Conservation (phyloP, 1,140 invertebrate species). For the Drosophila hydei region DNA sequence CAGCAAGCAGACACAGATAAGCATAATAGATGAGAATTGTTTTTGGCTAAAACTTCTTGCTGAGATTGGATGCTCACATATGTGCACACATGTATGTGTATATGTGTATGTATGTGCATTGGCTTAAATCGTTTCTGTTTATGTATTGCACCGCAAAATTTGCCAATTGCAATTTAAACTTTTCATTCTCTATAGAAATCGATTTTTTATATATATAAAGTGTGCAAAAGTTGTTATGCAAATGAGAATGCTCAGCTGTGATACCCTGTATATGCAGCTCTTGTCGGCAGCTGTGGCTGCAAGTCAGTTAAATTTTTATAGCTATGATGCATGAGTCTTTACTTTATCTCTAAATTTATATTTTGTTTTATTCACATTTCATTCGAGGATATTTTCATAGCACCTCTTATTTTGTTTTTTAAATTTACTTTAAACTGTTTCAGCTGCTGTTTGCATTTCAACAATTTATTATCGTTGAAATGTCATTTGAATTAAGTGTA, state of each 20-base stretch:
- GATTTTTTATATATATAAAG: conserved; percentile 22
- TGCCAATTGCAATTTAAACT: conserved; percentile 33
- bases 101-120: not conserved
- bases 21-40: conserved; percentile 27
- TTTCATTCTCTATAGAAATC: conserved; percentile 18
- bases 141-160: conserved; percentile 9
- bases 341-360: not conserved
- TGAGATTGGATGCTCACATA: conserved; percentile 19
- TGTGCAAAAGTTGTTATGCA: conserved; percentile 12
- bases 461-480: conserved; percentile 23
- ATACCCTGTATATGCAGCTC: not conserved
- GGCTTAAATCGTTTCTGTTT: conserved; percentile 11
- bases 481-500: conserved; percentile 16
- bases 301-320: too few relatives aligned
- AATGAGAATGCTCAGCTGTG: conserved; percentile 5
- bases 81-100: not conserved
- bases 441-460: conserved; percentile 7
- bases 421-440: not conserved
- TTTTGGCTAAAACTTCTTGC: conserved; percentile 3
- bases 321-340: too few relatives aligned
- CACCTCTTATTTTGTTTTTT: too few relatives aligned
- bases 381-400: not conserved
- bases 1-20: conserved; percentile 16
- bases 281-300: too few relatives aligned
- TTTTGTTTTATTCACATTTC: not conserved